Base-by-base conservation (phyloP, 2,797 vertebrate species). In the Eurystomus glaucurus region DNA sequence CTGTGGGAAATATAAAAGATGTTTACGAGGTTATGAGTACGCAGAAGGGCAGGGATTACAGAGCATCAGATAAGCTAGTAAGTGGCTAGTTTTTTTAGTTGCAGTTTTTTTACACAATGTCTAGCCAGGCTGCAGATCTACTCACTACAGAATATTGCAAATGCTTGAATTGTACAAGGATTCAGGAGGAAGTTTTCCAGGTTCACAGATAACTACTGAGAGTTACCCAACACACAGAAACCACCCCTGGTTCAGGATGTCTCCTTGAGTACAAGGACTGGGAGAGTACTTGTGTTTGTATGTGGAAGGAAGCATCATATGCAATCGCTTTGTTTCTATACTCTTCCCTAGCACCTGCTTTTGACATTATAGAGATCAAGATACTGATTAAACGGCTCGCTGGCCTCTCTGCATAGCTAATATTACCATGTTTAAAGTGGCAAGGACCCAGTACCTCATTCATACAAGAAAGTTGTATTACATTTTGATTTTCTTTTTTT, bases 331-430 rank as follows among this genome's bases (percentile, higher is more conserved):
- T 83, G 51, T 64, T 81, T 41, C 72, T 57, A 4, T 31, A 23
- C 14, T n/a, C 68, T 85, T 84, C 41, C 26, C 69, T 14, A 57
- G 76, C 76, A 94, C 62, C 92, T 84, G 88, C 57, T 81, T 65
- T 76, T 65, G 61, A 28, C 52, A 75, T 95, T 20, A 62, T 0
- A 48, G 51, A 41, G 23, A 51, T 51, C 71, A 60, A 78, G n/a
- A 13, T 26, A 26, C 20, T 19, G 39, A 66, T 31, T 46, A 37
- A 86, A 50, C 2, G 13, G 69, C 35, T 20, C 11, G 1, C 21
- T 86, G 69, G 45, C 60, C 57, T 95, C 48, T 65, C 23, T 20
- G 61, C 1, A 6, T 18, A 43, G 76, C 72, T 54, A 4, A 35
- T 39, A n/a, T 0, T n/a, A 65, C n/a, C 19, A 23, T 0, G 3